Percentiles rank a stretch among this genome's conserved stretches.
These are phyloP conservation scores for Amphipoea oculea DNA, from an alignment of 2,888 invertebrate species.

Conservation along the genomic window DNA sequence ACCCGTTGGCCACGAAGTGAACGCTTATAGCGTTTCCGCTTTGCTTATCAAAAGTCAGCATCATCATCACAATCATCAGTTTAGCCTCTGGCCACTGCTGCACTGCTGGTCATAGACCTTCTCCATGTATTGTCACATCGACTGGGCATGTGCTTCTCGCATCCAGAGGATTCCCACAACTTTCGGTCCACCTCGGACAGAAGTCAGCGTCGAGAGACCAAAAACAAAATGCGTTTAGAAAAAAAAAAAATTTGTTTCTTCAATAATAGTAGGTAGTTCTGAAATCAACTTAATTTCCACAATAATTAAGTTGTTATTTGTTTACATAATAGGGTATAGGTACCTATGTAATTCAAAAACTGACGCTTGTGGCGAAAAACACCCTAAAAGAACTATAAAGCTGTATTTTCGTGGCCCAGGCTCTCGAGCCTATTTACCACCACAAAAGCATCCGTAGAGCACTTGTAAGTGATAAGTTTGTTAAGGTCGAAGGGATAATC, in stretches of 20 bases:
- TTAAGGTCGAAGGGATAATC: slow-evolving; percentile 58
- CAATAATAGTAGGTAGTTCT: too few relatives aligned
- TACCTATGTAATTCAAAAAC: neutral
- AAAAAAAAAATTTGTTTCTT: neutral
- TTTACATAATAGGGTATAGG: neutral
- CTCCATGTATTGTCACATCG: neutral
- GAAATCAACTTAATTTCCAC: neutral
- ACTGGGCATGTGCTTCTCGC: neutral
- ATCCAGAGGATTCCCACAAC: neutral
- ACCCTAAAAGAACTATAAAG: neutral
- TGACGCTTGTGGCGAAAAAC: neutral
- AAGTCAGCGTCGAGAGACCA: neutral
- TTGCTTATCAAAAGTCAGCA: neutral
- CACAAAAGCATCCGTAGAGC: slow-evolving; percentile 54
- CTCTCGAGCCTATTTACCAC: slow-evolving; percentile 70
- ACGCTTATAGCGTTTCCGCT: slow-evolving; percentile 10
- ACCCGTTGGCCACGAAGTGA: slow-evolving; percentile 19
- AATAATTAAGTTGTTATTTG: neutral
- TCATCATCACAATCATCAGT: neutral
- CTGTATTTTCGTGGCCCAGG: slow-evolving; percentile 27
- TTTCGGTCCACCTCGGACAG: neutral
- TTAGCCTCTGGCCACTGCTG: neutral
- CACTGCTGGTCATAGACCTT: neutral
- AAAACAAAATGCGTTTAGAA: neutral
- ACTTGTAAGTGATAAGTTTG: slow-evolving; percentile 65